Percentiles rank a stretch among this genome's conserved stretches.
phyloP scores from a whole-genome alignment of 1,140 invertebrate species.

The Berghia stephanieae region DNA sequence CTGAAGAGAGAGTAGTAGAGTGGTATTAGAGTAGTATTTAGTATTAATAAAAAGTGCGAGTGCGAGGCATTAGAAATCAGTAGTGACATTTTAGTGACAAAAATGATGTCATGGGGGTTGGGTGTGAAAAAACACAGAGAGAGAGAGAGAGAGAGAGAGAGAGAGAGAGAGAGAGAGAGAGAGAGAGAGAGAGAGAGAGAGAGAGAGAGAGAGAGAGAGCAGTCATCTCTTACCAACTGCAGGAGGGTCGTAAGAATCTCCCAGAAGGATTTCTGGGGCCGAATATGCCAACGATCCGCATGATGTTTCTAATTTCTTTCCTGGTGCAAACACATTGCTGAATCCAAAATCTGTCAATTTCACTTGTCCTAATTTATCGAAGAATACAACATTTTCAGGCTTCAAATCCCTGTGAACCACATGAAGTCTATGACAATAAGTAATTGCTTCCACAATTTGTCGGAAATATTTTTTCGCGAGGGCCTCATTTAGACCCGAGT shows the following conservation, averaged over 20 bases:
- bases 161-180: neutral
- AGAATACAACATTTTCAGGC: conserved; percentile 99
- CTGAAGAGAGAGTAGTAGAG: too few species aligned
- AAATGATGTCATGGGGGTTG: too few species aligned
- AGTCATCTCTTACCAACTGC: conserved; percentile 91
- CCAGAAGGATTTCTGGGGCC: conserved; percentile 97
- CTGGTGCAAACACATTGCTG: conserved; percentile 92
- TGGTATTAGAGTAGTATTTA: too few species aligned
- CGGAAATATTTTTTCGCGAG: conserved; percentile 90
- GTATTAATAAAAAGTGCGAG: too few species aligned
- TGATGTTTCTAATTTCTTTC: conserved; percentile 96
- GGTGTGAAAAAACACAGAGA: too few species aligned
- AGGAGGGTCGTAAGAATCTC: conserved; percentile 79
- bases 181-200: neutral
- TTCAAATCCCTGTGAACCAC: conserved; percentile 96
- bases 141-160: too few species aligned
- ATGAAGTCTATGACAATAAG: conserved; percentile 95
- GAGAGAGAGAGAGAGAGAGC: conserved; percentile 28
- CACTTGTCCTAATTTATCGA: conserved; percentile 95
- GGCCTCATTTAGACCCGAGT: conserved; percentile 72
- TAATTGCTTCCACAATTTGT: conserved; percentile 96
- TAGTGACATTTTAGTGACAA: too few species aligned
- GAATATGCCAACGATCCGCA: conserved; percentile 99
- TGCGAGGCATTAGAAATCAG: too few species aligned
- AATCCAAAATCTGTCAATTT: conserved; percentile 99